A percentile compares a stretch with the other conserved stretches of the same genome.
Evolutionary conservation across 2,797 vertebrate species (phyloP).

Genomic region (Eulemur albifrons): DNA sequence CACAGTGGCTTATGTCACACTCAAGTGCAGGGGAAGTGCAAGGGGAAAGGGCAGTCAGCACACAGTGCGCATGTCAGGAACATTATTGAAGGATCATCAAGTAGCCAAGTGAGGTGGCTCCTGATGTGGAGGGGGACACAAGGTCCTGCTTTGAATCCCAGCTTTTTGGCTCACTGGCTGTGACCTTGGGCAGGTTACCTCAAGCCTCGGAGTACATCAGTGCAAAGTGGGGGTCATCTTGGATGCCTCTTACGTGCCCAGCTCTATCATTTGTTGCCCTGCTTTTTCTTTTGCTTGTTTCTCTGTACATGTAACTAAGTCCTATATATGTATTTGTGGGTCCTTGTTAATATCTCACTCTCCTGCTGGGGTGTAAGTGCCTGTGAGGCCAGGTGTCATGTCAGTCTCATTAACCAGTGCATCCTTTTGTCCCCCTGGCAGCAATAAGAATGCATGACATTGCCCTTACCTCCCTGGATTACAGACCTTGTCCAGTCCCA

Average conservation of each 20-base stretch:
- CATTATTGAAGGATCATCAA: neutral
- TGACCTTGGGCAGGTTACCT: neutral
- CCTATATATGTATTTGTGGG: neutral
- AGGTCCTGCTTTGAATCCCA: neutral
- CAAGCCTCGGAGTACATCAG: neutral
- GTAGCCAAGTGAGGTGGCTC: fast-evolving
- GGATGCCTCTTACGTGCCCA: neutral
- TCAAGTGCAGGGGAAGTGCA: fast-evolving
- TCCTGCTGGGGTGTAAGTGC: neutral
- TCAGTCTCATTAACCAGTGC: neutral
- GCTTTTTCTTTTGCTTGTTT: neutral
- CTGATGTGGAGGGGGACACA: neutral
- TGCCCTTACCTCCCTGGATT: neutral
- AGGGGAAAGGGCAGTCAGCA: neutral
- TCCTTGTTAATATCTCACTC: neutral
- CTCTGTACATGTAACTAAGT: neutral
- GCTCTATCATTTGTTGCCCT: neutral
- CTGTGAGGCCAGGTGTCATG: neutral
- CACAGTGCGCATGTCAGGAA: fast-evolving
- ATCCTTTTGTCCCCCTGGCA: fast-evolving
- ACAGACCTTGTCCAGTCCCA: neutral
- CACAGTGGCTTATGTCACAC: neutral
- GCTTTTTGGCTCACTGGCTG: neutral
- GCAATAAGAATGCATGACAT: neutral
- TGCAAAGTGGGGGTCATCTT: neutral